Evolutionary conservation across 2,888 invertebrate genomes (phyloP).

Genomic region (Laothoe populi): DNA sequence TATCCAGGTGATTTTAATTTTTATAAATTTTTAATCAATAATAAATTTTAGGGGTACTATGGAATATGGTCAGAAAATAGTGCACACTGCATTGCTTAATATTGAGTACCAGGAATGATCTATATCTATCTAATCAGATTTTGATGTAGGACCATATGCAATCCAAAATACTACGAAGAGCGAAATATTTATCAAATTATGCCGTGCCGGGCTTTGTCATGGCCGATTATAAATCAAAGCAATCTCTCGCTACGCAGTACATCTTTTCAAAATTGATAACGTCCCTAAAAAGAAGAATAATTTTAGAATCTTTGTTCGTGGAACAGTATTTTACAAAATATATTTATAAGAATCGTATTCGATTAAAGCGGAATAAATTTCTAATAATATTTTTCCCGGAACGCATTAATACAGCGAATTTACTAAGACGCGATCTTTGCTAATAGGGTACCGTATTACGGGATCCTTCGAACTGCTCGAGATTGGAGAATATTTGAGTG

Average conservation of each 20-base stretch:
- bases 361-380: neutral
- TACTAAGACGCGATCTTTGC: conserved; percentile 12
- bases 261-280: neutral
- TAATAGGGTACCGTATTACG: conserved; percentile 23
- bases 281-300: neutral
- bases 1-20: too few relatives aligned
- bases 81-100: too few relatives aligned
- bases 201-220: neutral
- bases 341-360: neutral
- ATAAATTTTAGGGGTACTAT: too few relatives aligned
- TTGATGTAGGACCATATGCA: neutral
- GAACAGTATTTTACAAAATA: neutral
- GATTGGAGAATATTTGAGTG: conserved; percentile 14
- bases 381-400: conserved; percentile 17
- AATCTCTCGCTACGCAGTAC: neutral
- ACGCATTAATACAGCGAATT: conserved; percentile 11
- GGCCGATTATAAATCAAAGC: neutral
- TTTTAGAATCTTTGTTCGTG: neutral
- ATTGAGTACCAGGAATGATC: too few relatives aligned
- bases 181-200: neutral
- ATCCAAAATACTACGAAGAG: neutral
- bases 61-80: too few relatives aligned
- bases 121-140: too few relatives aligned
- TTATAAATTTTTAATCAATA: too few relatives aligned
- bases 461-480: conserved; percentile 4